Base-by-base conservation (phyloP, 2,888 invertebrate genomes). In the Sminthurides aquaticus region DNA sequence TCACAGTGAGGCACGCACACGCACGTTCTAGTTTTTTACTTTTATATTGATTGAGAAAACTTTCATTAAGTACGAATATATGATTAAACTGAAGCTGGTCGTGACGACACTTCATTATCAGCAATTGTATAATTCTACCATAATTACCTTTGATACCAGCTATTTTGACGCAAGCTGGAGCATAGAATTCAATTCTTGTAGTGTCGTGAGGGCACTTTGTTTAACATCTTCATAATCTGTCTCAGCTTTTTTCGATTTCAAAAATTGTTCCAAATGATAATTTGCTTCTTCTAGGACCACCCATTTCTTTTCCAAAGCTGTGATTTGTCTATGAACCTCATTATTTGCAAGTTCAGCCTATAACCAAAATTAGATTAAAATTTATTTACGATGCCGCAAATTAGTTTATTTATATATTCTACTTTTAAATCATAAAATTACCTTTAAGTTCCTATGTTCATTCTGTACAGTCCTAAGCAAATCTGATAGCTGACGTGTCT, bases 281-380 rank as follows among this genome's bases (percentile, higher is more conserved):
- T 87, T 89, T 71, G 84, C 85, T 69, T 84, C 84, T 74, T 87
- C 87, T 43, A 87, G 78, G 65, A 85, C 84, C 15, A 85, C 84
- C 74, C 88, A 79, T 76, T 87, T 86, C 62, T 85, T 84, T 77
- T 90, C 89, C 70, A 89, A 77, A 57, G 81, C 83, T 70, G 83
- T 84, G n/a, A 90, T 79, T 77, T 88, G 86, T 1, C 81, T 78
- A 75, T 86, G 85, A 76, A 87, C 86, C 77, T 89, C 88, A 76
- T 89, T 88, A 34, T 86, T 86, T 66, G 86, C 83, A 15, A 90
- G 79, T 74, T 83, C 82, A 65, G 81, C 78, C 83, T 87, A 81
- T 57, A 79, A 75, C n/a, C n/a, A n/a, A n/a, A n/a, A n/a, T n/a
- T n/a, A n/a, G n/a, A n/a, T 52, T 52, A 52, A 52, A 52, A 18